Evolutionary conservation across 2,113 vertebrate species (phyloP).

Genomic region (Petrocephalus zakoni): DNA sequence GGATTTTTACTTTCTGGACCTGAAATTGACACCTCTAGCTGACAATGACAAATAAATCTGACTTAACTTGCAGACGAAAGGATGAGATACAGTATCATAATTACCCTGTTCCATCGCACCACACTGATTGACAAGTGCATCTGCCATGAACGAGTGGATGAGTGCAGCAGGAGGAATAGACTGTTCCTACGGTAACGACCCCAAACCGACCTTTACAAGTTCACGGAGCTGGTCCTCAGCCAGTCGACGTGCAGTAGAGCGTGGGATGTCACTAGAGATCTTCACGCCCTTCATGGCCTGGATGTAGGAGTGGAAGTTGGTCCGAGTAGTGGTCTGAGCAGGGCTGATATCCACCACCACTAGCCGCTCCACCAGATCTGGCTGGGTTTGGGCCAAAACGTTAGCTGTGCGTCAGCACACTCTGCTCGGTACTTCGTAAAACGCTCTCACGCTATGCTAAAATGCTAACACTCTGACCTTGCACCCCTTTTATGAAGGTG

Average conservation of each 20-base stretch:
- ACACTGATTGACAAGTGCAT: background rate
- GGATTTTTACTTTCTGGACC: too few relatives aligned
- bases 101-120: background rate
- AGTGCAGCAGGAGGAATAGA: background rate
- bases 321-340: slow-evolving; percentile 32
- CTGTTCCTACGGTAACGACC: background rate
- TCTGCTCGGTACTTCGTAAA: background rate
- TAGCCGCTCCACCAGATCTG: slow-evolving; percentile 79
- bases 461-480: background rate
- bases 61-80: background rate
- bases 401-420: background rate
- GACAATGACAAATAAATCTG: background rate
- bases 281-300: slow-evolving; percentile 73
- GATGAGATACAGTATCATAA: background rate
- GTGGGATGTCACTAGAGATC: slow-evolving; percentile 67
- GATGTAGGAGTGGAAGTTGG: slow-evolving; percentile 67
- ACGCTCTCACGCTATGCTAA: background rate
- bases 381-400: slow-evolving; percentile 53
- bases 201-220: slow-evolving; percentile 63
- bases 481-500: background rate
- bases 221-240: slow-evolving; percentile 74
- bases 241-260: slow-evolving; percentile 75
- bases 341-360: slow-evolving; percentile 85
- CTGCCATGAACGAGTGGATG: background rate
- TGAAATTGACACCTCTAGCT: too few relatives aligned